Conservation (phyloP, 2,797 vertebrate species). For the Takifugu ocellatus region DNA sequence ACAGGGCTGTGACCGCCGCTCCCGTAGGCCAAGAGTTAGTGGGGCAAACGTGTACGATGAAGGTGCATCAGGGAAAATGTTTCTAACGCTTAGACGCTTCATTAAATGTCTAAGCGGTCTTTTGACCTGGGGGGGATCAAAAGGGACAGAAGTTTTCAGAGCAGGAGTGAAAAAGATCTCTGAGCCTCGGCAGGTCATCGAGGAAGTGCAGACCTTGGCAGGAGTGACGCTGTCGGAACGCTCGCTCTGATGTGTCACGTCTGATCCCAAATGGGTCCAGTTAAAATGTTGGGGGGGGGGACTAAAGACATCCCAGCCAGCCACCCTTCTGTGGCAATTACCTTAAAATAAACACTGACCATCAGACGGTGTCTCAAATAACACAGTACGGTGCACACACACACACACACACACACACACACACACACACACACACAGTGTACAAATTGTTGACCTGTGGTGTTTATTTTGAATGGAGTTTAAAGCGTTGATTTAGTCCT, state of each 20-base stretch:
- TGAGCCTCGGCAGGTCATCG: constrained; percentile 26
- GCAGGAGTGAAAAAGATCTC: constrained; percentile 17
- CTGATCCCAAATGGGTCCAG: constrained; percentile 50
- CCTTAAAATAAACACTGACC: constrained; percentile 37
- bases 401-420: background rate
- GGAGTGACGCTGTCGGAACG: constrained; percentile 22
- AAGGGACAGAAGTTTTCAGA: constrained; percentile 10
- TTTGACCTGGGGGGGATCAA: background rate
- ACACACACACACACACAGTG: background rate
- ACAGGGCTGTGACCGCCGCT: too few species aligned
- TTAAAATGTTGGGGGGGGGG: constrained; percentile 42
- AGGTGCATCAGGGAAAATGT: too few species aligned
- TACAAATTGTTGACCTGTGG: background rate
- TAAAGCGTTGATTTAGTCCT: too few species aligned
- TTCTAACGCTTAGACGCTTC: too few species aligned
- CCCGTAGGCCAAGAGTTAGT: background rate
- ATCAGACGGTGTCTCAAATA: background rate
- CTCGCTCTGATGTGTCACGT: constrained; percentile 43
- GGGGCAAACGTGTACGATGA: too few species aligned
- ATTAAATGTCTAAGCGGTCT: background rate
- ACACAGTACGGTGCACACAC: constrained; percentile 5
- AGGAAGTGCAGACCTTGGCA: constrained; percentile 29
- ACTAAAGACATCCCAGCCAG: constrained; percentile 30
- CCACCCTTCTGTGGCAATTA: constrained; percentile 33
- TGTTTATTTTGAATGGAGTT: too few species aligned